Evolutionary conservation across 2,888 invertebrate species (phyloP), one percentile per base, ranked within the genome.

Genomic region (Andrena chrysosceles): DNA sequence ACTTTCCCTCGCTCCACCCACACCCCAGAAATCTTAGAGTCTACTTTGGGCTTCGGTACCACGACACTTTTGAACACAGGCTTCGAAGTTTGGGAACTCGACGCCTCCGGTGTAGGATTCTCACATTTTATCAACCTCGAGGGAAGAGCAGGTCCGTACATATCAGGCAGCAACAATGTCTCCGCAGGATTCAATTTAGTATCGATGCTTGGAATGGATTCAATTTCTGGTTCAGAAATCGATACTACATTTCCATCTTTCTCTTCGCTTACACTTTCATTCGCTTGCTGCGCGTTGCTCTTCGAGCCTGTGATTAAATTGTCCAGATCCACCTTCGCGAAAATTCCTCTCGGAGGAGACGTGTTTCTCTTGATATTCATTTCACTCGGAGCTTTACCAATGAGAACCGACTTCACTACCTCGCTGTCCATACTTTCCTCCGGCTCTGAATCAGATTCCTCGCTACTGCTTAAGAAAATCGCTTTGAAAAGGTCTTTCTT

Each of bases 401-500:
- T 93, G 74, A 89, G 85, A 77, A 85, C 90, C 0, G 90, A 91
- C 48, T 92, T 93, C 7, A 90, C 89, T n/a, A 82, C 80, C 31
- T 90, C 86, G 66, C 80, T 90, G 49, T 93, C 90, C 10, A 92
- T 87, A 2, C 89, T 86, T 77, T 94, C 93, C 54, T 94, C 94
- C 42, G 88, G 91, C 66, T 94, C 94, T 2, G 95, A 94, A 69
- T 96, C 96, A 16, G 95, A 95, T 31, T 94, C 94, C 89, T 97
- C 97, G 90, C 97, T 97, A 79, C 97, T 97, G 89, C 97, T 97
- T 33, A 97, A 95, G 92, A 99, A 99, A 90, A 99, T 98, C 0
- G 98, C 97, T 93, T 97, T 98, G 91, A 98, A 99, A 3, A 99
- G 94, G 94, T 98, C 98, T 80, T 95, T 95, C 88, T 96, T 96